Conservation (phyloP, 2,888 invertebrate species). For the Cheilosia vulpina region DNA sequence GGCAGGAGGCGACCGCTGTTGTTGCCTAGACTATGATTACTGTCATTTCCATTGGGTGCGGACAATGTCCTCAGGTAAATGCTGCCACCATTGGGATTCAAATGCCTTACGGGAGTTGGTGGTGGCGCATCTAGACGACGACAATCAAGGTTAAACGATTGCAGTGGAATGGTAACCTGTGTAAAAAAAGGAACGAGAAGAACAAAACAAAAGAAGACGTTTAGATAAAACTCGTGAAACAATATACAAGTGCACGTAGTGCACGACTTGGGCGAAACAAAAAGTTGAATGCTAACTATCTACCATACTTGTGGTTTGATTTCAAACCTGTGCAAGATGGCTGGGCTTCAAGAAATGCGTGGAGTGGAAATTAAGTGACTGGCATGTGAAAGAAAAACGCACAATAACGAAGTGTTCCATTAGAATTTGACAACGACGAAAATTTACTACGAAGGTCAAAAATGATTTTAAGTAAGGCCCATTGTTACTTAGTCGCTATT, state of each 20-base stretch:
- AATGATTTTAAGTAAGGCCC: too few species aligned
- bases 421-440: too few species aligned
- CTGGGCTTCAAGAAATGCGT: slow-evolving; percentile 5
- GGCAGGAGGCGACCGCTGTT: slow-evolving; percentile 66
- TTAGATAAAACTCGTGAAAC: slow-evolving; percentile 37
- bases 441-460: too few species aligned
- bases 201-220: slow-evolving; percentile 30
- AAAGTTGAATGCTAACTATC: not conserved
- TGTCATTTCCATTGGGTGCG: slow-evolving; percentile 79
- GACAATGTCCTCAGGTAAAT: slow-evolving; percentile 81
- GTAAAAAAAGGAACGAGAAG: slow-evolving; percentile 30
- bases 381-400: too few species aligned
- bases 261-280: slow-evolving; percentile 33
- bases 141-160: slow-evolving; percentile 83
- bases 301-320: not conserved
- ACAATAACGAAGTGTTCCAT: too few species aligned
- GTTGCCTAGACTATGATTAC: slow-evolving; percentile 65
- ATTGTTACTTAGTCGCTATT: too few species aligned
- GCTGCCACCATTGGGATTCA: slow-evolving; percentile 78
- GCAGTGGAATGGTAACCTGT: slow-evolving; percentile 83
- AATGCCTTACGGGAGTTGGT: slow-evolving; percentile 71
- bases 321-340: not conserved
- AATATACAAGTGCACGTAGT: slow-evolving; percentile 41
- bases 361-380: too few species aligned
- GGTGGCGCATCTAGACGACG: slow-evolving; percentile 78